Percentiles rank a stretch among this genome's conserved stretches.
phyloP scores from a whole-genome alignment of 2,113 vertebrate species.

The Crypturellus undulatus region DNA sequence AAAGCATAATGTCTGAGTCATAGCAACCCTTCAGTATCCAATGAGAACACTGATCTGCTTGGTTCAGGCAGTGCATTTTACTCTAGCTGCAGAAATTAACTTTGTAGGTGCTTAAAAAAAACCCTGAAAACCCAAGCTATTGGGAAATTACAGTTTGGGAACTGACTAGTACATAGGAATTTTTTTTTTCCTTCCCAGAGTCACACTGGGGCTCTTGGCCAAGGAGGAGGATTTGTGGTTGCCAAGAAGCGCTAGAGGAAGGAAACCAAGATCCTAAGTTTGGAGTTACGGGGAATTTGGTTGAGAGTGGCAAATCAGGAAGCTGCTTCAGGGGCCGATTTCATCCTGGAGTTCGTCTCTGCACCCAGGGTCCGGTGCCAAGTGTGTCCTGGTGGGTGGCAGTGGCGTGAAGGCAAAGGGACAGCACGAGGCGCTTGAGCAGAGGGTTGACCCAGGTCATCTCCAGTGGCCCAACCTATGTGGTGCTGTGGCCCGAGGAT shows the following conservation, averaged over 20 bases:
- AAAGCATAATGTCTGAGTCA: slow-evolving; percentile 12
- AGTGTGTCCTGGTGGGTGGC: background rate
- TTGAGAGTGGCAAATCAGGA: background rate
- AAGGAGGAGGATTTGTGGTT: background rate
- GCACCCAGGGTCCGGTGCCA: background rate
- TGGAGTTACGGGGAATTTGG: background rate
- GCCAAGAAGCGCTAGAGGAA: background rate
- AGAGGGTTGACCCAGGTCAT: background rate
- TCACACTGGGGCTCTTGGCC: background rate
- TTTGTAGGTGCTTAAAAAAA: background rate
- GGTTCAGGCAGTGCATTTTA: background rate
- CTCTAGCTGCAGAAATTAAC: slow-evolving; percentile 10
- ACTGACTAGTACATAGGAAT: background rate
- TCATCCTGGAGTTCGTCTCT: background rate
- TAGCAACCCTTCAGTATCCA: slow-evolving; percentile 14
- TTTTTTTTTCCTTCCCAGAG: background rate
- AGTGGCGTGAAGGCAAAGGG: background rate
- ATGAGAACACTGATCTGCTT: background rate
- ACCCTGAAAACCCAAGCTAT: background rate
- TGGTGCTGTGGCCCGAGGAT: background rate
- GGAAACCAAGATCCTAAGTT: background rate
- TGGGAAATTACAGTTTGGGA: background rate
- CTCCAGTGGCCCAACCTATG: background rate
- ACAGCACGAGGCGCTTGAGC: background rate
- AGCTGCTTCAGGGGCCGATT: background rate